Percentiles rank a stretch among this genome's conserved stretches.
phyloP scores from a whole-genome alignment of 2,113 vertebrate genomes.

The Mus pahari region DNA sequence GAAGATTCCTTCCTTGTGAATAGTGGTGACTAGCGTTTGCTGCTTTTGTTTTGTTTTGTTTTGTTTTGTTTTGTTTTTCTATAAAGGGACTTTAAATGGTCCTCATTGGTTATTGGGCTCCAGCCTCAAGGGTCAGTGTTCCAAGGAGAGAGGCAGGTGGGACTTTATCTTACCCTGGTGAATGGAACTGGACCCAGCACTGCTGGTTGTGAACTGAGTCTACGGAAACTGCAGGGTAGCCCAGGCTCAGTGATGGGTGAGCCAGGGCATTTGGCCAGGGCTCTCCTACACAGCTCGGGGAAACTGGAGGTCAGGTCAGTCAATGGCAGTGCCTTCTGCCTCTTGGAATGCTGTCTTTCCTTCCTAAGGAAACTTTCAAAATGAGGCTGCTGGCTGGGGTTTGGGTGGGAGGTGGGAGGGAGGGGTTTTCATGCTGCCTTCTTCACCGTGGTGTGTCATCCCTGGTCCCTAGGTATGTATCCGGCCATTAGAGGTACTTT shows the following conservation, averaged over 20 bases:
- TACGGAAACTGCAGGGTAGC: neutral
- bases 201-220: neutral
- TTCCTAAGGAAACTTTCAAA: neutral
- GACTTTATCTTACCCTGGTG: neutral
- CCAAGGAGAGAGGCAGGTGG: too few species aligned
- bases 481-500: neutral
- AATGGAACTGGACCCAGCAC: neutral
- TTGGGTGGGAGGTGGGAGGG: neutral
- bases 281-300: neutral
- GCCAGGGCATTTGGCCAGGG: neutral
- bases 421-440: rapidly evolving
- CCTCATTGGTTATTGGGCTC: too few species aligned
- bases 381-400: neutral
- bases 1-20: neutral
- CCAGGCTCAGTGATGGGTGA: neutral
- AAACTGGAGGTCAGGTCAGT: too few species aligned
- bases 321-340: neutral
- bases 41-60: too few species aligned
- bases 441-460: neutral
- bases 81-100: neutral
- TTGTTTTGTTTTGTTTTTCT: neutral
- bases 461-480: neutral
- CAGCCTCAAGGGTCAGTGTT: neutral
- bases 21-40: neutral
- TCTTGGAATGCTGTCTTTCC: neutral